Conservation (phyloP, 2,797 vertebrate species). For the Ctenosaura bakeri region DNA sequence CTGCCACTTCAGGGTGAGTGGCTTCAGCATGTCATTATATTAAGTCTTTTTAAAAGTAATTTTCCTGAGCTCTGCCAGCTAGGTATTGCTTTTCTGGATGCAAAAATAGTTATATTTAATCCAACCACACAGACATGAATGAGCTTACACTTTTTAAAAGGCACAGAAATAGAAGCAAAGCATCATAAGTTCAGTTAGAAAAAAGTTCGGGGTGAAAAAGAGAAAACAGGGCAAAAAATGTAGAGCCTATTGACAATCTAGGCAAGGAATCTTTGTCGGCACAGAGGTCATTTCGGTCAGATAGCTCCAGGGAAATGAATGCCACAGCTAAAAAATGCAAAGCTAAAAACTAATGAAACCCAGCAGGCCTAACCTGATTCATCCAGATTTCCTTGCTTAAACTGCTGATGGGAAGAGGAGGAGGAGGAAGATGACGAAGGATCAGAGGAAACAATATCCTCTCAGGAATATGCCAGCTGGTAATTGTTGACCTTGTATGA, state of each 20-base stretch:
- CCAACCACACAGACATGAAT: not conserved
- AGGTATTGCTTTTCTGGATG: not conserved
- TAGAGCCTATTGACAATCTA: conserved; percentile 4
- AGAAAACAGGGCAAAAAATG: not conserved
- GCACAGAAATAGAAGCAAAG: conserved; percentile 11
- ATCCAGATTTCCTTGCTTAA: conserved; percentile 48
- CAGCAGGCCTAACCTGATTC: conserved; percentile 52
- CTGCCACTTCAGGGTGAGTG: not conserved
- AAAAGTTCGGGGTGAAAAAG: not conserved
- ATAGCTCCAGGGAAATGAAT: conserved; percentile 53
- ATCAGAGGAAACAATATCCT: not conserved
- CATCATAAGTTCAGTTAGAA: conserved; percentile 14
- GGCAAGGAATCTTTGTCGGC: fast-evolving
- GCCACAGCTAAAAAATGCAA: conserved; percentile 35
- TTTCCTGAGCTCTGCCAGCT: not conserved
- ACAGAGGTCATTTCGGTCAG: not conserved
- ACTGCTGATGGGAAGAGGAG: conserved; percentile 3
- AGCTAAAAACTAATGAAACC: conserved; percentile 61
- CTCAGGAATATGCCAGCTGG: not conserved
- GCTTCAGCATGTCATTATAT: not conserved
- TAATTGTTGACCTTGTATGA: conserved; percentile 34
- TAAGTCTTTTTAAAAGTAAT: not conserved
- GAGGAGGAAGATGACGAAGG: conserved; percentile 21
- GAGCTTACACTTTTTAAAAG: not conserved
- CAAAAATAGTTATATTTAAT: not conserved